phyloP scores from a whole-genome alignment of 2,888 invertebrate genomes.

The Thymelicus lineola region DNA sequence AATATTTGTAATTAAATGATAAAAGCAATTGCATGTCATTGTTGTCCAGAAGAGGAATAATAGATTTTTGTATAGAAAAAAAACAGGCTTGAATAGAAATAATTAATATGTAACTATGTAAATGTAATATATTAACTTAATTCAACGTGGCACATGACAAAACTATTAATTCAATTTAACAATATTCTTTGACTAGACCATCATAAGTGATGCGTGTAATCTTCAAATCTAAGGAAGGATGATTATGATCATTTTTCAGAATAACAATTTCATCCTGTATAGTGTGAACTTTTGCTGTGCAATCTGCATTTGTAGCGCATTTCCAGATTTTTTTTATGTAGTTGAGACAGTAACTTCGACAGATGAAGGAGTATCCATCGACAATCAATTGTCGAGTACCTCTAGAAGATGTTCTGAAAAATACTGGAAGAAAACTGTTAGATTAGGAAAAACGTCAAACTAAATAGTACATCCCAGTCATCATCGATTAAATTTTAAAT shows the following conservation, averaged over 20 bases:
- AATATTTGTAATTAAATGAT: too few species aligned
- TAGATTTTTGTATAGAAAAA: background rate
- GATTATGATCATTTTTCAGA: slow-evolving; percentile 61
- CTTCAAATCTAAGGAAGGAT: slow-evolving; percentile 45
- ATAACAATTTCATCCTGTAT: slow-evolving; percentile 60
- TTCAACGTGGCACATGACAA: slow-evolving; percentile 18
- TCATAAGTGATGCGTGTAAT: slow-evolving; percentile 10
- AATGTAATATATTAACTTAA: slow-evolving; percentile 10
- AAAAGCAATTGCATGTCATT: too few species aligned
- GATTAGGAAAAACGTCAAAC: slow-evolving; percentile 5
- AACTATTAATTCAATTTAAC: background rate
- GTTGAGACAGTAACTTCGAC: slow-evolving; percentile 63
- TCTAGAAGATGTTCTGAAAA: slow-evolving; percentile 63
- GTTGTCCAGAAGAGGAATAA: too few species aligned
- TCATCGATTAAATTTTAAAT: background rate
- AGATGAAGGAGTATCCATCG: slow-evolving; percentile 65
- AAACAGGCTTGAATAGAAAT: slow-evolving; percentile 1
- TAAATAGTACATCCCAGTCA: background rate
- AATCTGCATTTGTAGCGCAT: slow-evolving; percentile 63
- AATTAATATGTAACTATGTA: slow-evolving; percentile 1
- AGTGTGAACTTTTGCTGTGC: slow-evolving; percentile 68
- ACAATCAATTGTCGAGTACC: slow-evolving; percentile 65
- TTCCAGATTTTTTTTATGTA: slow-evolving; percentile 69
- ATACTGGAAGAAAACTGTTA: slow-evolving; percentile 55
- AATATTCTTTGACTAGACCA: slow-evolving; percentile 15